Percentiles rank a stretch among this genome's conserved stretches.
Evolutionary conservation across 2,113 vertebrate species (phyloP).

Genomic region (Oenanthe oenanthe): DNA sequence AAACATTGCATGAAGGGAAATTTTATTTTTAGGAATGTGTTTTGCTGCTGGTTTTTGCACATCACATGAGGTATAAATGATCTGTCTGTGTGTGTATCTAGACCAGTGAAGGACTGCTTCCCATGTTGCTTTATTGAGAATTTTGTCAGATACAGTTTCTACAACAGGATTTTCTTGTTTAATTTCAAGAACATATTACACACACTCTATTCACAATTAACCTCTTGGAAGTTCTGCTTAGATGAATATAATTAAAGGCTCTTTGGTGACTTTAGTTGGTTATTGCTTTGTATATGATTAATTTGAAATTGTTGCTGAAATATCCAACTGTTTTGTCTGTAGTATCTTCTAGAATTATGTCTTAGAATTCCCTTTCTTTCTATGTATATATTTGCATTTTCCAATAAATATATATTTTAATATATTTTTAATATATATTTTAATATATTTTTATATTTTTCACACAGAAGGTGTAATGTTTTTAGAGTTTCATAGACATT

Average conservation of each 20-base stretch:
- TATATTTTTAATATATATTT: background rate
- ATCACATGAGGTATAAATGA: rapidly evolving
- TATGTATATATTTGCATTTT: rapidly evolving
- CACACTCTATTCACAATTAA: background rate
- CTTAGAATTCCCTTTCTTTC: background rate
- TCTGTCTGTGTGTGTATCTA: background rate
- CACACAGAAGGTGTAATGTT: background rate
- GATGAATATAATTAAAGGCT: background rate
- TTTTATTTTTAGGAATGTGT: background rate
- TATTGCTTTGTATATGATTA: background rate
- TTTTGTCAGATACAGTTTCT: background rate
- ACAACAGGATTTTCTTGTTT: background rate
- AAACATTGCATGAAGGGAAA: background rate
- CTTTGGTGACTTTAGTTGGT: background rate
- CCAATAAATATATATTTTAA: background rate
- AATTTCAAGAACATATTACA: background rate
- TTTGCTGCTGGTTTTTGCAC: rapidly evolving
- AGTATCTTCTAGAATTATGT: background rate
- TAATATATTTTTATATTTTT: background rate
- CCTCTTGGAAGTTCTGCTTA: background rate
- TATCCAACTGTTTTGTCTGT: background rate
- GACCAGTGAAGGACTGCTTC: background rate
- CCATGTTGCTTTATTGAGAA: background rate
- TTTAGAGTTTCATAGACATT: background rate
- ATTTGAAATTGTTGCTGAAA: background rate